Evolutionary conservation across 2,113 vertebrate species (phyloP), one percentile per base, ranked within the genome.

Genomic region (Ivindomyrus marchei): DNA sequence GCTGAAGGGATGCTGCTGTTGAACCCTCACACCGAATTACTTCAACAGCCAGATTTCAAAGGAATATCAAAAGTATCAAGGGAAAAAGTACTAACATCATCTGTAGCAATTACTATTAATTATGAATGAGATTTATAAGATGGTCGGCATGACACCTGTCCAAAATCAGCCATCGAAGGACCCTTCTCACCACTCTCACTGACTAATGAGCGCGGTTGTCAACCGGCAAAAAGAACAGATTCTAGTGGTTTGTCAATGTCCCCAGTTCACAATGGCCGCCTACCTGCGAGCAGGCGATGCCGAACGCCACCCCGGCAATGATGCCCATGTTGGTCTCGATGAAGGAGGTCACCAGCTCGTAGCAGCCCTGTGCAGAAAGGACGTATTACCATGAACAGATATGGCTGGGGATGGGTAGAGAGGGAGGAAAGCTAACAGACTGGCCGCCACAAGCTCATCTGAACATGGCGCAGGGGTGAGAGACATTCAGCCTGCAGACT

Each of bases 261-360:
- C 24, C 27, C 39, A 74, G 5, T 39, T n/a, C 45, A 17, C 15
- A 3, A 39, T 15, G 19, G 77, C 42, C 2, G 52, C 21, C 27
- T 96, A 99, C 98, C 98, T 99, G 98, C 93, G 98, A 98, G 94
- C 99, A 99, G 0, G 98, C 98, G 46, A 99, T 97, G 91, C 98
- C 97, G 91, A 99, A 99, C 4, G 98, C 98, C 88, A 98, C 97
- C 92, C 98, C 98, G 85, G 98, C 98, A 86, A 99, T 98, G 95
- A 99, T 97, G 90, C 97, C 98, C 97, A 99, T 97, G 96, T 99
- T 99, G 89, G 96, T 97, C 94, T 99, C 98, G 91, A 99, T 98
- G 95, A 98, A 98, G 94, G 96, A 96, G 89, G 97, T 99, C 95
- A 99, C 98, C 94, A 99, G 90, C 92, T 98, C 96, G 49, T 98